Conservation (phyloP, 2,113 vertebrate genomes). For the Myotis lucifugus region DNA sequence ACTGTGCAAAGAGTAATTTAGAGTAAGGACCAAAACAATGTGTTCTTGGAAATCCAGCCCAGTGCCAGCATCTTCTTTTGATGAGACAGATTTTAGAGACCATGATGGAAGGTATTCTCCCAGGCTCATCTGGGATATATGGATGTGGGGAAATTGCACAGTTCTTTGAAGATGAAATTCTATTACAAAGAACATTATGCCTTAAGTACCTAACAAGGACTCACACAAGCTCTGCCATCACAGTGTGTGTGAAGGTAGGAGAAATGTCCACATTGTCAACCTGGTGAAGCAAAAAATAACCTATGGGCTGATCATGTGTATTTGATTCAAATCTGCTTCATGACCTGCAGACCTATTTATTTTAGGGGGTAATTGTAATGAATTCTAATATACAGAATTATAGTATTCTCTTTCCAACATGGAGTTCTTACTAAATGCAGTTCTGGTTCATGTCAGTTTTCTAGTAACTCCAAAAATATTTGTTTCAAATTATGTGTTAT, state of each 20-base stretch:
- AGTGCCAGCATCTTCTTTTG: not conserved
- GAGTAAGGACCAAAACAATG: not conserved
- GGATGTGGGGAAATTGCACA: not conserved
- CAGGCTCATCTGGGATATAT: not conserved
- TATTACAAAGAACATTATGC: not conserved
- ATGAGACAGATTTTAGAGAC: not conserved
- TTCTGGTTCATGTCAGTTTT: not conserved
- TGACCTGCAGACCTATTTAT: not conserved
- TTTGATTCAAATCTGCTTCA: slow-evolving; percentile 1
- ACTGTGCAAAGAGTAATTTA: not conserved
- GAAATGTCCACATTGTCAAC: not conserved
- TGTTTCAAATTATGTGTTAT: not conserved
- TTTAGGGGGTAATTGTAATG: not conserved
- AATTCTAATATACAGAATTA: not conserved
- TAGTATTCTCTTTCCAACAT: not conserved
- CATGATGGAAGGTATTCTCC: not conserved
- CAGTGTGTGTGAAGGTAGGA: not conserved
- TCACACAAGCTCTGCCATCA: not conserved
- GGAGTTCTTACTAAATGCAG: not conserved
- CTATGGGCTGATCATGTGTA: not conserved
- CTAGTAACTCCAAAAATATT: not conserved
- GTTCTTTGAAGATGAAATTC: not conserved
- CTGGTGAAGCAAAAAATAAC: not conserved
- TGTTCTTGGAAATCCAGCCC: not conserved
- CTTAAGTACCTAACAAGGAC: not conserved